These are phyloP conservation scores for Arctia plantaginis DNA, from an alignment of 2,888 invertebrate species.

Conservation along the genomic window DNA sequence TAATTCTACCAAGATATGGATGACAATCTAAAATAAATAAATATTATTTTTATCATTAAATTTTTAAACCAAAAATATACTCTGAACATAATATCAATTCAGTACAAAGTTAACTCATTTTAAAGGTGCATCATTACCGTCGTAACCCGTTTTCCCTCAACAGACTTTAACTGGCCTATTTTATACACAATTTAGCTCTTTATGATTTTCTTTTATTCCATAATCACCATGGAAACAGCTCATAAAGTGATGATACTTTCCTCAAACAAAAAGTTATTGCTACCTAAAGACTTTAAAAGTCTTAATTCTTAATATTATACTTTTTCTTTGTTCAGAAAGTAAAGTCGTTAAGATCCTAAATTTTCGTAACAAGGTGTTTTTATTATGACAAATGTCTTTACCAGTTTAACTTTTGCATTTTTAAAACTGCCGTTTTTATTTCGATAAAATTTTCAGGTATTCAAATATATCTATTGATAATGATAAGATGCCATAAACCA, in stretches of 20 bases:
- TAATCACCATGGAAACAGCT: constrained; percentile 24
- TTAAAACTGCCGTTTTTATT: constrained; percentile 11
- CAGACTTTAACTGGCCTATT: constrained; percentile 14
- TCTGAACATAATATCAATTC: not conserved
- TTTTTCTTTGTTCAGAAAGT: constrained; percentile 25
- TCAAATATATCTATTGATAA: constrained; percentile 9
- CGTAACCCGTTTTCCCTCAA: constrained; percentile 55
- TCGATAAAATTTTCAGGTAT: constrained; percentile 10
- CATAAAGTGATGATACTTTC: constrained; percentile 20
- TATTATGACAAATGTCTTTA: constrained; percentile 38
- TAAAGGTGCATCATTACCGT: constrained; percentile 4
- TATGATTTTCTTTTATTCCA: constrained; percentile 24
- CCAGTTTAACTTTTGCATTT: constrained; percentile 26
- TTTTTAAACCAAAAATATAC: not conserved
- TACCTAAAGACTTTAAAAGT: constrained; percentile 19
- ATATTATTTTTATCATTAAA: too few relatives aligned
- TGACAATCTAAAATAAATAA: too few relatives aligned
- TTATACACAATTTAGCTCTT: constrained; percentile 18
- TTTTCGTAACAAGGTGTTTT: constrained; percentile 32
- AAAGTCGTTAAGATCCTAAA: constrained; percentile 37
- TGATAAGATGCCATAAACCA: not conserved
- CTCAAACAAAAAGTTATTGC: constrained; percentile 26
- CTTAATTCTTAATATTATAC: constrained; percentile 29
- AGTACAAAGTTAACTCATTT: constrained; percentile 9
- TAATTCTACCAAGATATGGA: too few relatives aligned